Conservation (phyloP, 2,888 invertebrate species). For the Caenorhabditis sp. region DNA sequence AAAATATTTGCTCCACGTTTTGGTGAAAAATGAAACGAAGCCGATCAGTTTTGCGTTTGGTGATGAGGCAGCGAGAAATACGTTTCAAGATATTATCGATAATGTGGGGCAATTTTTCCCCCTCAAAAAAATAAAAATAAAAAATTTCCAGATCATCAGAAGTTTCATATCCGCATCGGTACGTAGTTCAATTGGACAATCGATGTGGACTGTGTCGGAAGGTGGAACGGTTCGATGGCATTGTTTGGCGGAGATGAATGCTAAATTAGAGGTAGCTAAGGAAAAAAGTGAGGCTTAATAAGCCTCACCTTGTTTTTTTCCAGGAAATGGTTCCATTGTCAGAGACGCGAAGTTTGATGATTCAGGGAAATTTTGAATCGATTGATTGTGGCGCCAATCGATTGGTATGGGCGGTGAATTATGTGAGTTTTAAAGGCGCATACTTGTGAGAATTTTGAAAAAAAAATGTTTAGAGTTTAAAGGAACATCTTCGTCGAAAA, state of each 20-base stretch:
- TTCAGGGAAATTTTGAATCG: conserved; percentile 33
- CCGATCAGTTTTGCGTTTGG: conserved; percentile 23
- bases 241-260: conserved; percentile 30
- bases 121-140: background rate
- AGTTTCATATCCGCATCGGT: conserved; percentile 10
- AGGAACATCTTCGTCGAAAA: too few relatives aligned
- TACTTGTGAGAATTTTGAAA: too few relatives aligned
- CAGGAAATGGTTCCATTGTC: conserved; percentile 15
- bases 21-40: conserved; percentile 13
- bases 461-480: too few relatives aligned
- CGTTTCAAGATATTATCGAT: conserved; percentile 13
- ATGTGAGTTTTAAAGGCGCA: background rate
- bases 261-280: conserved; percentile 11
- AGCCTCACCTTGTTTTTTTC: background rate
- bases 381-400: conserved; percentile 40
- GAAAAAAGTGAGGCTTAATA: background rate
- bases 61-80: conserved; percentile 19
- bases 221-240: conserved; percentile 28
- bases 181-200: conserved; percentile 15
- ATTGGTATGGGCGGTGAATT: conserved; percentile 39
- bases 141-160: conserved; percentile 16
- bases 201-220: conserved; percentile 25
- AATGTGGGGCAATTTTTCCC: conserved; percentile 11
- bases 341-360: conserved; percentile 15
- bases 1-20: conserved; percentile 23